Evolutionary conservation across 2,113 vertebrate species (phyloP).

Genomic region (Pseudopipra pipra): DNA sequence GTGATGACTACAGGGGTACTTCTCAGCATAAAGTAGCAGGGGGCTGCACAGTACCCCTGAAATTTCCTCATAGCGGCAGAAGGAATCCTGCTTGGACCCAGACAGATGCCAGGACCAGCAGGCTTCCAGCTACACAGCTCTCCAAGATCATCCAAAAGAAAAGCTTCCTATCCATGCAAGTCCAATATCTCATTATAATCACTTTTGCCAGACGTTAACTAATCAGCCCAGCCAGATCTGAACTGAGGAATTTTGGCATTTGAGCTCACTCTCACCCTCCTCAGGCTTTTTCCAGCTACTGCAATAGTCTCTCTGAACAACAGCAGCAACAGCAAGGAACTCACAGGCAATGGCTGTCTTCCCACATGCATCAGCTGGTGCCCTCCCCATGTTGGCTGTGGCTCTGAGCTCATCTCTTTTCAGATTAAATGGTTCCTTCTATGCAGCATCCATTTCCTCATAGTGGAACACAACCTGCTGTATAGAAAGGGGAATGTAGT

Average conservation of each 20-base stretch:
- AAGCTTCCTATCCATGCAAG: background rate
- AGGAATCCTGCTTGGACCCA: background rate
- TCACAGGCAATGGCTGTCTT: background rate
- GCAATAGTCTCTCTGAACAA: background rate
- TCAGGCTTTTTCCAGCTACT: background rate
- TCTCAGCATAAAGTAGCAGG: background rate
- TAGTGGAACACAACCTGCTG: background rate
- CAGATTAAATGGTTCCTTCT: background rate
- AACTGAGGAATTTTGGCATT: background rate
- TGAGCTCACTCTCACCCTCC: background rate
- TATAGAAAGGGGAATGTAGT: background rate
- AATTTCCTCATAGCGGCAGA: background rate
- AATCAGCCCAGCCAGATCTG: background rate
- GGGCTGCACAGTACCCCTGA: background rate
- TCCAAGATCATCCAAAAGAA: background rate
- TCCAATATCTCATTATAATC: background rate
- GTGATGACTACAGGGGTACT: background rate
- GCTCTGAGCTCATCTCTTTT: background rate
- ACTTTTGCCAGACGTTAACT: background rate
- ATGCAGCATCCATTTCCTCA: background rate
- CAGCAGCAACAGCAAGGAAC: background rate
- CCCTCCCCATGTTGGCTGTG: background rate
- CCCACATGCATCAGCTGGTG: background rate
- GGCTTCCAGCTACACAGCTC: background rate
- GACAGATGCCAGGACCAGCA: background rate